A percentile compares a stretch with the other conserved stretches of the same genome.
These are phyloP conservation scores for Epistrophella euchroma DNA, from an alignment of 2,888 invertebrate genomes.

Conservation along the genomic window DNA sequence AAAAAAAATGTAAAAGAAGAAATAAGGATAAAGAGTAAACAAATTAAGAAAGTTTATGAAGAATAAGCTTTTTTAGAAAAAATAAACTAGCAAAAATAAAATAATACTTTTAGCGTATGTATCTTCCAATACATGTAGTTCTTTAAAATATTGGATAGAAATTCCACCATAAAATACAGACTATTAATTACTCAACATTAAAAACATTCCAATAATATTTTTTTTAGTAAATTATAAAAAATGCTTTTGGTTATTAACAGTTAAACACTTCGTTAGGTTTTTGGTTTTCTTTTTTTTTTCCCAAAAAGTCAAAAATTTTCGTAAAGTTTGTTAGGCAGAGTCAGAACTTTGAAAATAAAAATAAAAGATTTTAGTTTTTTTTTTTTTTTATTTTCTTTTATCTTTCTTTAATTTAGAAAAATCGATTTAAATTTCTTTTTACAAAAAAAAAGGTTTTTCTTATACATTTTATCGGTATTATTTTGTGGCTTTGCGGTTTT, in stretches of 20 bases:
- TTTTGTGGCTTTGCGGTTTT: slow-evolving; percentile 46
- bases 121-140: background rate
- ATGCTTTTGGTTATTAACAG: slow-evolving; percentile 10
- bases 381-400: slow-evolving; percentile 39
- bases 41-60: too few species aligned
- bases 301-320: background rate
- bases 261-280: background rate
- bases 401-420: slow-evolving; percentile 71
- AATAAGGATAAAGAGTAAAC: too few species aligned
- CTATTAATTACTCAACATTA: background rate
- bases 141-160: background rate
- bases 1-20: too few species aligned
- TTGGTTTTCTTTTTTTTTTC: background rate
- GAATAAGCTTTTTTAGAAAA: background rate
- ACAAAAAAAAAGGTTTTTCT: slow-evolving; percentile 59
- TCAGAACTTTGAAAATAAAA: slow-evolving; percentile 49
- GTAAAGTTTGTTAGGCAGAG: slow-evolving; percentile 12
- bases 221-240: slow-evolving; percentile 8
- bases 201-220: slow-evolving; percentile 2
- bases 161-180: background rate
- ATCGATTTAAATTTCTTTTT: slow-evolving; percentile 67
- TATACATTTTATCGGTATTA: slow-evolving; percentile 59
- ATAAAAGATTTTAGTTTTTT: slow-evolving; percentile 39
- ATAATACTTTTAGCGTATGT: background rate
- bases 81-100: background rate